Evolutionary conservation across 2,113 vertebrate genomes (phyloP), one percentile per base, ranked within the genome.

Genomic region (Forbesichthys agassizii): DNA sequence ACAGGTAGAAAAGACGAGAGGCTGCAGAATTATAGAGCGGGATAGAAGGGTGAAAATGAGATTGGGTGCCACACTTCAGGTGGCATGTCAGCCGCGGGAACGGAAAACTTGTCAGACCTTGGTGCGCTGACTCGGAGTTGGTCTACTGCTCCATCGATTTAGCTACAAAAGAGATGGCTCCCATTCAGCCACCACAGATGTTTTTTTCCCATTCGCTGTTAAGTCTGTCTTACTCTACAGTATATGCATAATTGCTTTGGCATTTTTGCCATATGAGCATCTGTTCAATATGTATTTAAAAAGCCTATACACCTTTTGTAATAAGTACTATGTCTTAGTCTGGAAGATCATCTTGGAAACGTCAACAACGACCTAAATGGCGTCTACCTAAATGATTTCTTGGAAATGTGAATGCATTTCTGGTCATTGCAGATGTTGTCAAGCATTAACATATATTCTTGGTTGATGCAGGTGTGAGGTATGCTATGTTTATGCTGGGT

Each of bases 51-150:
- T 70, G 69, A 81, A 80, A 77, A 79, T 79, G 63, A 86, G 84
- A 87, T 88, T 83, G 79, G 76, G 73, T 81, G 82, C 52, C 49
- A 58, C 80, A 71, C 80, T 81, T 80, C 77, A 81, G 85, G 81
- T 77, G 73, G 64, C 33, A 61, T 79, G 83, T 88, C 80, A 79
- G 75, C 71, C 61, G 59, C 52, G 51, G 69, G 69, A 82, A 73
- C 71, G 68, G 75, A 78, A 75, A 75, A 79, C 49, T 55, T 78
- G 69, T 76, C 78, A 69, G 79, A 71, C 51, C 47, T 55, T 63
- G 42, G 33, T 74, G 67, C 11, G 68, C 69, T 59, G 71, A 78
- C 74, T 75, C 77, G 69, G 83, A 73, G 64, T 68, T 75, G 69
- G 61, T 36, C 11, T 70, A 55, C 68, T 70, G 68, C 65, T 78